Evolutionary conservation across 2,113 vertebrate species (phyloP).

Genomic region (Austrofundulus limnaeus): DNA sequence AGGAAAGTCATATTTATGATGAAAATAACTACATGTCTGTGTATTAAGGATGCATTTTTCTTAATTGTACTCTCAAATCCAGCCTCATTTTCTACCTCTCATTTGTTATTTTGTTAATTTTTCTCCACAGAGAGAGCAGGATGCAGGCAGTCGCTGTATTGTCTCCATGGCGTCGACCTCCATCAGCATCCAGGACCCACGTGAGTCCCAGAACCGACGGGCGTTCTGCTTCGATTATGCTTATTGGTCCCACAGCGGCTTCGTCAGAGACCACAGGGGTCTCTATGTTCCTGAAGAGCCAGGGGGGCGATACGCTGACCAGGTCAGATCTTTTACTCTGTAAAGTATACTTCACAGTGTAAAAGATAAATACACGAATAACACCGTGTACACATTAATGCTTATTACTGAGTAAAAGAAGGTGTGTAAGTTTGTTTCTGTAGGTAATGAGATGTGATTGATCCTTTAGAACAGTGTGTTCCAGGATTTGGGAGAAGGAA

Average conservation of each 20-base stretch:
- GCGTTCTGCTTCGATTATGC: conserved; percentile 81
- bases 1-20: no score
- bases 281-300: conserved; percentile 75
- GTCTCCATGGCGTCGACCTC: conserved; percentile 79
- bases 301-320: conserved; percentile 78
- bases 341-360: neutral
- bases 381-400: no score
- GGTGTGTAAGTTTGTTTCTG: neutral
- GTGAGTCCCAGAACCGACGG: conserved; percentile 70
- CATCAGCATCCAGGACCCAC: conserved; percentile 78
- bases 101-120: neutral
- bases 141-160: conserved; percentile 79
- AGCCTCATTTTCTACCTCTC: neutral
- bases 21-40: no score
- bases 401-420: no score
- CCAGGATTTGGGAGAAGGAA: conserved; percentile 79
- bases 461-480: conserved; percentile 77
- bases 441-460: conserved; percentile 1
- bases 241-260: conserved; percentile 82
- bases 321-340: conserved; percentile 72
- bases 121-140: conserved; percentile 77
- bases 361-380: no score
- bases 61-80: no score
- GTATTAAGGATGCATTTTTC: no score
- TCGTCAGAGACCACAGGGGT: conserved; percentile 70